Evolutionary conservation across 2,797 vertebrate genomes (phyloP).

Genomic region (Dryobates pubescens): DNA sequence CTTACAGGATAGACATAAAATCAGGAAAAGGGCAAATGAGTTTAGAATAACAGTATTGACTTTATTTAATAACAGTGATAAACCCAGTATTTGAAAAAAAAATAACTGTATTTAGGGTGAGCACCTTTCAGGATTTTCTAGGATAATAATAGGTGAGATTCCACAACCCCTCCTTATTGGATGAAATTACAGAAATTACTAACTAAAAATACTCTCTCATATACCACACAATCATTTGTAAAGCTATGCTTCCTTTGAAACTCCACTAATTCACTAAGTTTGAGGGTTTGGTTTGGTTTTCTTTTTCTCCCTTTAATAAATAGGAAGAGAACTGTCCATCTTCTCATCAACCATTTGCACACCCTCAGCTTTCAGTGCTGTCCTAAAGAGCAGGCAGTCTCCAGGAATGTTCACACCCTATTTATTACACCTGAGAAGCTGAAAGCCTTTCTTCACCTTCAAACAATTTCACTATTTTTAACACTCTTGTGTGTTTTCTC

Average conservation of each 20-base stretch:
- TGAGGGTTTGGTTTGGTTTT: background rate
- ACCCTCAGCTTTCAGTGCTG: background rate
- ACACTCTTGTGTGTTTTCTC: background rate
- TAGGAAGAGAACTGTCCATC: background rate
- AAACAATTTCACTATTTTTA: background rate
- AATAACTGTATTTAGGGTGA: background rate
- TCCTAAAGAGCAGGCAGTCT: background rate
- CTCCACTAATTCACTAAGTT: background rate
- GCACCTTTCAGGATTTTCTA: conserved; percentile 6
- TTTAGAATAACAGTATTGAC: background rate
- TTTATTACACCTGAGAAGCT: background rate
- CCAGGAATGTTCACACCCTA: background rate
- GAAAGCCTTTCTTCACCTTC: background rate
- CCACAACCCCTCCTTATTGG: background rate
- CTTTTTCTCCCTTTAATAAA: conserved; percentile 18
- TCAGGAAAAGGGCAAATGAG: conserved; percentile 13
- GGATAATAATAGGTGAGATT: background rate
- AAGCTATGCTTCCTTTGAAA: background rate
- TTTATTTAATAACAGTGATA: background rate
- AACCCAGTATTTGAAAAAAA: background rate
- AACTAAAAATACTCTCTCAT: conserved; percentile 8
- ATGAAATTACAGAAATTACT: background rate
- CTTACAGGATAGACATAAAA: conserved; percentile 55
- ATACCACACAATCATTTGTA: background rate
- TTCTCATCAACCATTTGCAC: background rate